A percentile compares a stretch with the other conserved stretches of the same genome.
Conservation (phyloP, 2,113 vertebrate genomes). For the Cheilinus undulatus region DNA sequence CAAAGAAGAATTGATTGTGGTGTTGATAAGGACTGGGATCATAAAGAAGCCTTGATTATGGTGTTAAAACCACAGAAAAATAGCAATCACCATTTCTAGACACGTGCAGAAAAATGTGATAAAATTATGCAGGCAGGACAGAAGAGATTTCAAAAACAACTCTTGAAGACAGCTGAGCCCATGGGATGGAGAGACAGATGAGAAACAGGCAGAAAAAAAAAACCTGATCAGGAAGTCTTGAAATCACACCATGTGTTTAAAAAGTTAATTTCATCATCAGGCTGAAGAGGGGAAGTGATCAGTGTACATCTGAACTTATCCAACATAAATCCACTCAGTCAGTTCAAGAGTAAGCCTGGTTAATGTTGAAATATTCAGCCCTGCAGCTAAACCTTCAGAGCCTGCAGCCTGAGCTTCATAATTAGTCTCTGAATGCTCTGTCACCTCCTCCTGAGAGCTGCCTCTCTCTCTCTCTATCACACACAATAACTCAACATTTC, state of each 20-base stretch:
- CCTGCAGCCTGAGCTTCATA: slow-evolving; percentile 11
- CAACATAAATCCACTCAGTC: neutral
- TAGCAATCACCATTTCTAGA: too few relatives aligned
- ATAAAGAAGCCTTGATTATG: too few relatives aligned
- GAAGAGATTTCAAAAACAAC: too few relatives aligned
- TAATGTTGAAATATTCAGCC: slow-evolving; percentile 5
- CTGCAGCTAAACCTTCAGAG: slow-evolving; percentile 3
- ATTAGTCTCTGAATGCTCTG: slow-evolving; percentile 37
- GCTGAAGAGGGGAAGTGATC: neutral
- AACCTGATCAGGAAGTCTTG: neutral
- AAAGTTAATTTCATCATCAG: neutral
- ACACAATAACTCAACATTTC: slow-evolving; percentile 27
- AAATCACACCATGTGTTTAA: neutral
- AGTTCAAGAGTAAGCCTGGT: neutral
- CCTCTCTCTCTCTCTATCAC: neutral
- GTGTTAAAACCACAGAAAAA: too few relatives aligned
- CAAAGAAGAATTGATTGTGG: too few relatives aligned
- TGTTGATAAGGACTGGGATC: too few relatives aligned
- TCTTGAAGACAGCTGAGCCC: too few relatives aligned
- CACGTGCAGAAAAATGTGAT: too few relatives aligned
- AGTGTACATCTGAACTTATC: neutral
- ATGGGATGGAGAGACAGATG: too few relatives aligned
- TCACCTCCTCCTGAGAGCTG: slow-evolving; percentile 37
- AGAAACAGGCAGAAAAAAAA: too few relatives aligned
- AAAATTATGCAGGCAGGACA: too few relatives aligned